These are phyloP conservation scores for Ptychadena robeensis DNA, from an alignment of 2,797 vertebrate genomes.

Conservation along the genomic window DNA sequence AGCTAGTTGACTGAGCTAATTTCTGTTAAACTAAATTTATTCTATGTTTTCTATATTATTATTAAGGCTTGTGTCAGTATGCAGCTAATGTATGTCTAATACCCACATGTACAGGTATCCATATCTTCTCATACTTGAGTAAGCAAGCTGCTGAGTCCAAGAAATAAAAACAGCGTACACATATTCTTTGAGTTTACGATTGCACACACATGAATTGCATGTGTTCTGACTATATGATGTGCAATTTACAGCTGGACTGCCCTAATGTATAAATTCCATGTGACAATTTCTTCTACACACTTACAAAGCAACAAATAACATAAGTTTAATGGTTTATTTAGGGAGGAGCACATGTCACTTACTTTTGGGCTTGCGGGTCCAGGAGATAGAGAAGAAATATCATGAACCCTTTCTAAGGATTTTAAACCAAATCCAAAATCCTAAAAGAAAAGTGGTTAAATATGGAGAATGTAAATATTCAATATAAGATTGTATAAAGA, in stretches of 20 bases:
- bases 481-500: too few relatives aligned
- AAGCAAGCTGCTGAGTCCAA: conserved; percentile 21
- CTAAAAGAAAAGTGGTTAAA: conserved; percentile 5
- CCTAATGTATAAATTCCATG: neutral
- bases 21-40: neutral
- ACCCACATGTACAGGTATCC: conserved; percentile 1
- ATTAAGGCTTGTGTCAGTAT: neutral
- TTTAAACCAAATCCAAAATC: conserved; percentile 37
- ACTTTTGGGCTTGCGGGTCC: conserved; percentile 25
- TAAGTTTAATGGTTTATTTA: neutral
- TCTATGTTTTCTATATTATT: neutral
- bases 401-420: conserved; percentile 43
- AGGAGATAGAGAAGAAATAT: conserved; percentile 39
- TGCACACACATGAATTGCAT: neutral
- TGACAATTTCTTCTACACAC: neutral
- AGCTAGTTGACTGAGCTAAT: neutral
- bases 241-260: too few relatives aligned
- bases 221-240: neutral
- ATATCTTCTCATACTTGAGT: neutral
- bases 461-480: too few relatives aligned
- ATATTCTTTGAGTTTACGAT: too few relatives aligned
- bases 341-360: neutral
- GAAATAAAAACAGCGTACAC: conserved; percentile 11
- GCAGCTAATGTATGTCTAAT: neutral
- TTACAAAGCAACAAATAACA: neutral